A percentile compares a stretch with the other conserved stretches of the same genome.
Conservation (phyloP, 2,113 vertebrate species). For the Hypomesus transpacificus region DNA sequence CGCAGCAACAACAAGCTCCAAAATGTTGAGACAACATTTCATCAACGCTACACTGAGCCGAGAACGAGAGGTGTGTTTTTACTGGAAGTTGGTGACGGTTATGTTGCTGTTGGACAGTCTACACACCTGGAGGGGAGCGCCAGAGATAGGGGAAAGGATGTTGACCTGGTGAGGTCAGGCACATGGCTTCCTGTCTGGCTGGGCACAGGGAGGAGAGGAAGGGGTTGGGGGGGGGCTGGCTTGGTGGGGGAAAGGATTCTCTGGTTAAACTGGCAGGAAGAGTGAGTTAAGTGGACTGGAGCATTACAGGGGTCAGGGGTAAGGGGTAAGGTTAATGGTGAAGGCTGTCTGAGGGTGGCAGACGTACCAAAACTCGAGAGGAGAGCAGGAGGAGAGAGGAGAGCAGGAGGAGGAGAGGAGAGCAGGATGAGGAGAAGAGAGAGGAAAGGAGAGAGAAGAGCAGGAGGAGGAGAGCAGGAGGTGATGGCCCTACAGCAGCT, state of each 20-base stretch:
- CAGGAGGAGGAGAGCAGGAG: conserved; percentile 31
- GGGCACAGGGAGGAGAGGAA: not conserved
- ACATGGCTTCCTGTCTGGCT: conserved; percentile 26
- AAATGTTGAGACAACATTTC: conserved; percentile 43
- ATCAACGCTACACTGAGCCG: conserved; percentile 46
- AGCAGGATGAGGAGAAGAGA: not conserved
- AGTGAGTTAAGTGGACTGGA: no score
- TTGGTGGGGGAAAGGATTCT: not conserved
- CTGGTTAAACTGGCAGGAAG: not conserved
- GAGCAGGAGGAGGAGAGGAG: no score
- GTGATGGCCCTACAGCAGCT: conserved; percentile 87
- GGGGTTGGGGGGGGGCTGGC: not conserved
- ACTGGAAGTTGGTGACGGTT: conserved; percentile 24
- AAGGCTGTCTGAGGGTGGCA: not conserved
- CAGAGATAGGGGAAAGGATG: not conserved
- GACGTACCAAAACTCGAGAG: not conserved
- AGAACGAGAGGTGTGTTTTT: conserved; percentile 26
- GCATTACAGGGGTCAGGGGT: no score
- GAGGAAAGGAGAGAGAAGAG: not conserved
- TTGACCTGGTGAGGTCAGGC: conserved; percentile 36
- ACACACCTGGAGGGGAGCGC: not conserved
- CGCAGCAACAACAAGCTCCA: conserved; percentile 42
- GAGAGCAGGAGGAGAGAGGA: not conserved
- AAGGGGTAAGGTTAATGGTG: no score
- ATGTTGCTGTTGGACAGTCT: conserved; percentile 14